These are phyloP conservation scores for Phylloscopus trochiloides DNA, from an alignment of 2,113 vertebrate species.

Conservation along the genomic window DNA sequence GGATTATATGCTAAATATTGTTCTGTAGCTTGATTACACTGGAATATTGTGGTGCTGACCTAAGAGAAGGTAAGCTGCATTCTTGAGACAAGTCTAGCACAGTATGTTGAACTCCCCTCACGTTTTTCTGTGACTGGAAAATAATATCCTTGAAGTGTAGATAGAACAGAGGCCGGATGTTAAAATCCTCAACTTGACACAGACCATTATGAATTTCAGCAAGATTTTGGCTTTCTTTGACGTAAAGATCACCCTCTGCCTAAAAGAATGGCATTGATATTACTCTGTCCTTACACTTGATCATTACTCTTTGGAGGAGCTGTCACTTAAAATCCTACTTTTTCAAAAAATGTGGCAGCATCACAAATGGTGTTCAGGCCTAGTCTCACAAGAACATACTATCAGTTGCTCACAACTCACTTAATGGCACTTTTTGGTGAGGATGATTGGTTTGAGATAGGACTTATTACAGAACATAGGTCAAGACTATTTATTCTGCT, in stretches of 20 bases:
- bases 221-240: conserved; percentile 3
- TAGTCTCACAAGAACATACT: background rate
- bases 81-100: background rate
- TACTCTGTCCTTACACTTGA: background rate
- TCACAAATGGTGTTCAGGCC: background rate
- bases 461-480: background rate
- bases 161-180: background rate
- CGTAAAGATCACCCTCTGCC: conserved; percentile 16
- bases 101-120: background rate
- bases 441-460: background rate
- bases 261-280: background rate
- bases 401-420: conserved; percentile 1
- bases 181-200: conserved; percentile 8
- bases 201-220: background rate
- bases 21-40: background rate
- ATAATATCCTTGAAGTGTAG: background rate
- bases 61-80: background rate
- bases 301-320: background rate
- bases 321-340: conserved; percentile 29
- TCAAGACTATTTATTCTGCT: background rate
- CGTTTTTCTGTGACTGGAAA: background rate
- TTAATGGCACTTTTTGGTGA: background rate
- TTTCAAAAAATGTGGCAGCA: background rate
- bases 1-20: background rate
- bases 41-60: background rate